These are phyloP conservation scores for Drosophila melanosoma DNA, from an alignment of 2,888 invertebrate species.

Conservation along the genomic window DNA sequence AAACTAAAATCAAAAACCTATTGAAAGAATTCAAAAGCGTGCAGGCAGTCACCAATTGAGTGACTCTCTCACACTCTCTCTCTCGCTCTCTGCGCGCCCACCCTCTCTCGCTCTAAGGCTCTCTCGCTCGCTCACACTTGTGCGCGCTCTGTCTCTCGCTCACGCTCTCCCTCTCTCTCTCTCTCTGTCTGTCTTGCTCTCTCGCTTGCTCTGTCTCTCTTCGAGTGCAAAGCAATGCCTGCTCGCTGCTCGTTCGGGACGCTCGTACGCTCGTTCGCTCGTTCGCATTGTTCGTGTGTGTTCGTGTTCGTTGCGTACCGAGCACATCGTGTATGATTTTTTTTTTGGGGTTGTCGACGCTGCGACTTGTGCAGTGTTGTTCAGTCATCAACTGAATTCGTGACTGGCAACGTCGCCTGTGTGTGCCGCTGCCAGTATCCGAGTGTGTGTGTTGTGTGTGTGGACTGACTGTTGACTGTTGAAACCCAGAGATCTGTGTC, in stretches of 20 bases:
- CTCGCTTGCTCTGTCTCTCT: slow-evolving; percentile 19
- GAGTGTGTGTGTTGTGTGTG: slow-evolving; percentile 46
- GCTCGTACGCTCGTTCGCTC: slow-evolving; percentile 21
- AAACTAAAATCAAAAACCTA: slow-evolving; percentile 70
- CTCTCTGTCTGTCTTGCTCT: slow-evolving; percentile 9
- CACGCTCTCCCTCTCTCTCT: slow-evolving; percentile 14
- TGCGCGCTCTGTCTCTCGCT: slow-evolving; percentile 14
- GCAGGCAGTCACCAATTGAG: slow-evolving; percentile 62
- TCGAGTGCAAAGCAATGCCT: slow-evolving; percentile 36
- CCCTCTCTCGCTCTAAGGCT: slow-evolving; percentile 15
- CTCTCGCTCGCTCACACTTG: slow-evolving; percentile 23
- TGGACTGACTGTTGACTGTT: slow-evolving; percentile 52
- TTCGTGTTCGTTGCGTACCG: slow-evolving; percentile 35
- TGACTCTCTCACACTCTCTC: slow-evolving; percentile 44
- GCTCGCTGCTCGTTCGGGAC: slow-evolving; percentile 19
- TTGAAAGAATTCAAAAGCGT: slow-evolving; percentile 76
- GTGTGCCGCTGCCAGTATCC: slow-evolving; percentile 70
- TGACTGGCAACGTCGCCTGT: slow-evolving; percentile 85
- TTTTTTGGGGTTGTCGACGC: slow-evolving; percentile 83
- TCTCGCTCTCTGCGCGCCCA: slow-evolving; percentile 2
- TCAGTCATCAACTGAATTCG: slow-evolving; percentile 85
- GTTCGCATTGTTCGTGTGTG: slow-evolving; percentile 17
- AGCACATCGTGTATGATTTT: slow-evolving; percentile 26
- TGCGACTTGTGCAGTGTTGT: slow-evolving; percentile 84
- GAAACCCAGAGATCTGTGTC: slow-evolving; percentile 33